Conservation (phyloP, 1,140 invertebrate species). For the Eciton burchellii region DNA sequence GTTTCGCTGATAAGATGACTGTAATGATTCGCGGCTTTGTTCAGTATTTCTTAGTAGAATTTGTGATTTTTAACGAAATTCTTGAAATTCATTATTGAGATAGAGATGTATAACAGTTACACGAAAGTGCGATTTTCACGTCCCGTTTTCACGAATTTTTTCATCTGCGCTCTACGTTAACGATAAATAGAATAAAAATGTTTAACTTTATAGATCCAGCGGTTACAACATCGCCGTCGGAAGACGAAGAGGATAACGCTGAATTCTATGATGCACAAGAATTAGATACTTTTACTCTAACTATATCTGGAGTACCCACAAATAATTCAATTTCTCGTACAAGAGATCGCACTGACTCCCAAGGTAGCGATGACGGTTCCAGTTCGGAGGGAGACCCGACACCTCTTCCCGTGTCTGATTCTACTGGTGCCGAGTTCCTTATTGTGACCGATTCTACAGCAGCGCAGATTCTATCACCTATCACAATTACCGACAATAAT, state of each 20-base stretch:
- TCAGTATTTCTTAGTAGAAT: no score
- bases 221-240: constrained; percentile 87
- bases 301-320: constrained; percentile 85
- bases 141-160: background rate
- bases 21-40: no score
- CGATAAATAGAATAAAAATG: background rate
- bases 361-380: constrained; percentile 85
- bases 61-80: no score
- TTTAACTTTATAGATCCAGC: constrained; percentile 78
- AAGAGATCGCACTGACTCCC: constrained; percentile 82
- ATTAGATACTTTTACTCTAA: constrained; percentile 90
- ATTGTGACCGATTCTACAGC: constrained; percentile 83
- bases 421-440: constrained; percentile 79
- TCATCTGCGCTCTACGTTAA: background rate
- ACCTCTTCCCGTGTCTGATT: constrained; percentile 77
- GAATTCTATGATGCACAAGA: constrained; percentile 97
- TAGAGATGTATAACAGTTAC: no score
- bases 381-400: constrained; percentile 84
- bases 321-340: constrained; percentile 78
- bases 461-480: constrained; percentile 67
- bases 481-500: constrained; percentile 75
- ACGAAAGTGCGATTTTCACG: background rate
- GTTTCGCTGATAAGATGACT: no score
- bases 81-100: no score
- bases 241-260: constrained; percentile 94